Evolutionary conservation across 2,113 vertebrate genomes (phyloP), one percentile per base, ranked within the genome.

Genomic region (Falco punctatus): DNA sequence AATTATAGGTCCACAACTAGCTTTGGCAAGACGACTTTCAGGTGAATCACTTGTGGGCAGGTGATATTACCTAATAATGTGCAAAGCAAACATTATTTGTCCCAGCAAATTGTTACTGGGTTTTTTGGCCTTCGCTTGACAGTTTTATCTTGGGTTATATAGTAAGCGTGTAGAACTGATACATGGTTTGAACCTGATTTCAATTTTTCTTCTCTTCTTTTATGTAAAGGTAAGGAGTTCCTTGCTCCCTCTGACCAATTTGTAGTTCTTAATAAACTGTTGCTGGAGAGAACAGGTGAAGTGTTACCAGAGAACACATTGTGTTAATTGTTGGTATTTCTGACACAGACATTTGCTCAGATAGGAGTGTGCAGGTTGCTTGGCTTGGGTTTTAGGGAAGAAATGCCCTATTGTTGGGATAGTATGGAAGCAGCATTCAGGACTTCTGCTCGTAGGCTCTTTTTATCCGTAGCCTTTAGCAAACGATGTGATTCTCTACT

Each of bases 1-100:
- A 95, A 81, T 98, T 98, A 83, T 96, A 99, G 98, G 98, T 98
- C 96, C 97, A 30, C 61, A 67, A 85, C 78, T 98, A 97, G 97
- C 96, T 97, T 97, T 98, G 97, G 97, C 98, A 97, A 98, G 98
- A 97, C 98, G 98, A 95, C 97, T 98, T 97, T 98, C 98, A 98
- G 98, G 97, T 98, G 98, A 98, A 97, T 95, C 92, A 58, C 83
- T 89, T 70, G 5, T 69, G 71, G 86, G 38, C 22, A 28, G 62
- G 57, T 78, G 64, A 3, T 38, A 27, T 79, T 88, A 22, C 30
- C 62, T 72, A n/a, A 74, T 70, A 49, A 52, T 0, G 0, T 61
- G n/a, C n/a, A n/a, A n/a, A n/a, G n/a, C n/a, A n/a, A n/a, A n/a
- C n/a, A n/a, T n/a, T n/a, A n/a, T n/a, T n/a, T n/a, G 20, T n/a